phyloP scores from a whole-genome alignment of 2,113 vertebrate genomes.

The Maccullochella peelii region DNA sequence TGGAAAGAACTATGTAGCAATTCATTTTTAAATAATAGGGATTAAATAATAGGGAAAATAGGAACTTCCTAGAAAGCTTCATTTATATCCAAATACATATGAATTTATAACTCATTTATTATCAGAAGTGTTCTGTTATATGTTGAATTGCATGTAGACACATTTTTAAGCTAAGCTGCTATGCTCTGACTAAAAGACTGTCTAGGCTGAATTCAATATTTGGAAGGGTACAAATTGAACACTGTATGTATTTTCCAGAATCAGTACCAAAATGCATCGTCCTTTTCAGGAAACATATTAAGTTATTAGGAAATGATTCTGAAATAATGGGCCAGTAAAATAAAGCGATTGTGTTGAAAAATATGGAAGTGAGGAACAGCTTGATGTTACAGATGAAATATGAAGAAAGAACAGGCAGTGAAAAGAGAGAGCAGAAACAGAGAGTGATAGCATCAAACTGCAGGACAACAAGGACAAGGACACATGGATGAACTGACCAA shows the following conservation, averaged over 20 bases:
- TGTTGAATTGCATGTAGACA: not conserved
- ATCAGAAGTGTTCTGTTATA: not conserved
- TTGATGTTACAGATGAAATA: not conserved
- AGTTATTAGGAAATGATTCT: not conserved
- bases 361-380: not conserved
- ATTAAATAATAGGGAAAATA: not conserved
- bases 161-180: not conserved
- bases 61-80: no score
- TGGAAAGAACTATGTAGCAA: not conserved
- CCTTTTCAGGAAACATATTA: not conserved
- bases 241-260: not conserved
- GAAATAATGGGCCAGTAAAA: not conserved
- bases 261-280: not conserved
- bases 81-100: not conserved
- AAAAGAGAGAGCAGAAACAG: conserved; percentile 39
- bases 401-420: conserved; percentile 1
- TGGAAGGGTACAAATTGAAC: not conserved
- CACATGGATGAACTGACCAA: conserved; percentile 43
- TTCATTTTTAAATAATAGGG: not conserved
- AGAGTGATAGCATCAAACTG: conserved; percentile 69
- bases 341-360: not conserved
- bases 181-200: not conserved
- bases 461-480: conserved; percentile 72
- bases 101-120: no score
- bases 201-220: not conserved